Percentiles rank a stretch among this genome's conserved stretches.
Evolutionary conservation across 2,113 vertebrate genomes (phyloP).

Genomic region (Laterallus jamaicensis): DNA sequence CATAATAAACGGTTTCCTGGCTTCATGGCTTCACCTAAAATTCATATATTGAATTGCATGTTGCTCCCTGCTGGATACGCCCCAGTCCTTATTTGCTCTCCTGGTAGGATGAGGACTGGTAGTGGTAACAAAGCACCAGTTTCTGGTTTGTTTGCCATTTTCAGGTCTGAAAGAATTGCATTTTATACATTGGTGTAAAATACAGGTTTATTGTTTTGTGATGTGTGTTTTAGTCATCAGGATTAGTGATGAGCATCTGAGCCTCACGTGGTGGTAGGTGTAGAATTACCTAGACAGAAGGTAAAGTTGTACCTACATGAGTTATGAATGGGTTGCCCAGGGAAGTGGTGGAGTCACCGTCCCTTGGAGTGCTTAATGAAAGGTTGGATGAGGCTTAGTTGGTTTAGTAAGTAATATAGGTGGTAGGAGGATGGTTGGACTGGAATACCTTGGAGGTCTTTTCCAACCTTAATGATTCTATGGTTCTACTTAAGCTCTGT

Average conservation of each 20-base stretch:
- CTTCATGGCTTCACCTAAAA: no score
- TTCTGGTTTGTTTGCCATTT: neutral
- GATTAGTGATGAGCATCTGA: neutral
- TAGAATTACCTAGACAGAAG: neutral
- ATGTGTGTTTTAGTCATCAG: neutral
- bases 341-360: no score
- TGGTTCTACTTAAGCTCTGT: neutral
- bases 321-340: no score
- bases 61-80: no score
- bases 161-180: neutral
- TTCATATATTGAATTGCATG: no score
- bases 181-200: neutral
- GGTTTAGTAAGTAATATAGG: no score
- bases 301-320: neutral
- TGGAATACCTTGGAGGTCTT: no score
- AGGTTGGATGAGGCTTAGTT: no score
- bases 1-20: no score
- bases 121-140: neutral
- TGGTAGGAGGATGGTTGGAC: no score
- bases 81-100: neutral
- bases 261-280: neutral
- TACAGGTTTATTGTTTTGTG: neutral
- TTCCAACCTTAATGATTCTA: no score
- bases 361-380: neutral
- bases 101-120: neutral